phyloP scores from a whole-genome alignment of 2,888 invertebrate genomes.

The Drosophila paracracens region DNA sequence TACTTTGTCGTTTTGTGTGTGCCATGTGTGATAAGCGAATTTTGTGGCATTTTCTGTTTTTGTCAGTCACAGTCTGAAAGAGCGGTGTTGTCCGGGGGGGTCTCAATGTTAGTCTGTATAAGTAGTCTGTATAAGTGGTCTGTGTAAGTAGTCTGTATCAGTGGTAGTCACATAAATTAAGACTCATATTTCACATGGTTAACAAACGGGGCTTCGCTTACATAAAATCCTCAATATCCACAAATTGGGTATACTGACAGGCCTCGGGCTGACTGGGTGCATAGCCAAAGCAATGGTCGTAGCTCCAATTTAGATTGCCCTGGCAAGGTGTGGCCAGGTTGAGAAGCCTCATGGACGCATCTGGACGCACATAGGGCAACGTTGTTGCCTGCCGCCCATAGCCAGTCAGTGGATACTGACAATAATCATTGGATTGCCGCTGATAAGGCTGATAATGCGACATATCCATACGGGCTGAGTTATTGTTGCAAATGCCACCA shows the following conservation, averaged over 20 bases:
- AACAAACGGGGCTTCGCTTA: conserved; percentile 85
- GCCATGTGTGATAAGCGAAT: conserved; percentile 41
- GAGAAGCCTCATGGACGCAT: conserved; percentile 16
- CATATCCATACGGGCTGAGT: conserved; percentile 11
- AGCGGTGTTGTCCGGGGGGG: neutral
- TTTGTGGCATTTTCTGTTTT: conserved; percentile 26
- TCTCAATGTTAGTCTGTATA: neutral
- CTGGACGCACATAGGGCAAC: conserved; percentile 26
- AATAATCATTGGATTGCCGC: conserved; percentile 26
- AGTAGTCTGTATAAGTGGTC: neutral
- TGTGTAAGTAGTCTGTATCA: neutral
- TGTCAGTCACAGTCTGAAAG: conserved; percentile 7
- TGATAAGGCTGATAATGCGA: conserved; percentile 69
- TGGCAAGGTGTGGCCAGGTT: conserved; percentile 85
- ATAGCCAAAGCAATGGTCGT: conserved; percentile 89
- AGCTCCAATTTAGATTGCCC: conserved; percentile 87
- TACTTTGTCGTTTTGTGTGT: conserved; percentile 18
- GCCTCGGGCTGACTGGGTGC: conserved; percentile 86
- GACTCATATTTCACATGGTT: neutral
- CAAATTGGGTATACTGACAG: conserved; percentile 88
- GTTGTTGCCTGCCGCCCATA: conserved; percentile 9
- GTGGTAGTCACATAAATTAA: neutral
- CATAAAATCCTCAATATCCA: conserved; percentile 92
- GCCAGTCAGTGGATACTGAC: conserved; percentile 17
- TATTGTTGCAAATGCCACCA: conserved; percentile 24